phyloP scores from a whole-genome alignment of 2,888 invertebrate genomes.

The Polydrusus cervinus region DNA sequence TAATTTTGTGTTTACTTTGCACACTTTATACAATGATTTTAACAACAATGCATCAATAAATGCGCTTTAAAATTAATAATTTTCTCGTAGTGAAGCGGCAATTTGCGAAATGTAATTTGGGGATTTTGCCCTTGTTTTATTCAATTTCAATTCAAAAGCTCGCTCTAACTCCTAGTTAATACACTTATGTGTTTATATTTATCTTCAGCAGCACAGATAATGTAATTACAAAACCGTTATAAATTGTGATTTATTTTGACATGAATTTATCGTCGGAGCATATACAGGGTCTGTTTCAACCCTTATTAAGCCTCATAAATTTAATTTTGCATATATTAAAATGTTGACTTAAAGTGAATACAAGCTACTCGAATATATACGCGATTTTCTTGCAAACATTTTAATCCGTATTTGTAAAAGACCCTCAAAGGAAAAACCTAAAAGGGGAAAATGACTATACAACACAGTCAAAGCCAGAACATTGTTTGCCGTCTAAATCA shows the following conservation, averaged over 20 bases:
- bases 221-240: conserved; percentile 51
- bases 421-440: conserved; percentile 17
- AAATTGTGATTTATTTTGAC: conserved; percentile 53
- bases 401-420: conserved; percentile 7
- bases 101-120: conserved; percentile 52
- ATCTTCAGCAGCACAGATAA: conserved; percentile 47
- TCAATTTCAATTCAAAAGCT: conserved; percentile 52
- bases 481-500: conserved; percentile 11
- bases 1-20: conserved; percentile 49
- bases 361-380: conserved; percentile 16
- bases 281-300: conserved; percentile 41
- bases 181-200: conserved; percentile 54
- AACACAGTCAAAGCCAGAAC: conserved; percentile 11
- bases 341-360: conserved; percentile 8
- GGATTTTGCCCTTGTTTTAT: conserved; percentile 52
- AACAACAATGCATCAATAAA: conserved; percentile 46
- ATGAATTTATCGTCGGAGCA: conserved; percentile 37
- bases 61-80: conserved; percentile 49
- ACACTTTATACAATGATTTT: conserved; percentile 37
- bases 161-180: conserved; percentile 52
- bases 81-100: conserved; percentile 46
- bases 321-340: conserved; percentile 37
- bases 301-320: conserved; percentile 37
- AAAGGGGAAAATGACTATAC: conserved; percentile 5
- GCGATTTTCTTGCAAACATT: conserved; percentile 16